Conservation (phyloP, 1,140 invertebrate species). For the Diploscapter pachys region DNA sequence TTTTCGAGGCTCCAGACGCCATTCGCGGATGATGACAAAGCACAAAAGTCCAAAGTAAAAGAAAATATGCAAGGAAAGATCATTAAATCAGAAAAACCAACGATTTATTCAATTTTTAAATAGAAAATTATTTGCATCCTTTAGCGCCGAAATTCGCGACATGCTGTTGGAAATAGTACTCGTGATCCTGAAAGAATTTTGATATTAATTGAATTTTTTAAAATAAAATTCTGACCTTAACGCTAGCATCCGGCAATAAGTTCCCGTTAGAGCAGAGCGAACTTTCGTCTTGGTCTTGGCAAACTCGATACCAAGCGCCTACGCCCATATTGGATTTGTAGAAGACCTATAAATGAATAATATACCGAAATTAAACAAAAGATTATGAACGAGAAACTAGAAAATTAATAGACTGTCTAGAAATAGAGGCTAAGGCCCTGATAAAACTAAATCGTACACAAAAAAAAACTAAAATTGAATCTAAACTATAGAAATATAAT, state of each 20-base stretch:
- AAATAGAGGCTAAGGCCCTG: too few relatives aligned
- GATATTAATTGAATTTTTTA: not conserved
- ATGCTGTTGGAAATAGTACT: not conserved
- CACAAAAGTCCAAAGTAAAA: not conserved
- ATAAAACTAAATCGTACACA: too few relatives aligned
- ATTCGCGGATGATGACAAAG: not conserved
- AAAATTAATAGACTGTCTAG: too few relatives aligned
- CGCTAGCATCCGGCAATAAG: not conserved
- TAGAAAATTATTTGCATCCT: slow-evolving; percentile 4
- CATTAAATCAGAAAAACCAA: not conserved
- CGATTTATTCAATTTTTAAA: slow-evolving; percentile 11
- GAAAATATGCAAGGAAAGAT: not conserved
- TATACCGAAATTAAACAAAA: too few relatives aligned
- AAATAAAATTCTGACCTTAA: not conserved
- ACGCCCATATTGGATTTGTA: not conserved
- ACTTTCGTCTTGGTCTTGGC: slow-evolving; percentile 3
- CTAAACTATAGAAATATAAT: too few relatives aligned
- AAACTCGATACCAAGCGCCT: not conserved
- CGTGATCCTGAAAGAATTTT: slow-evolving; percentile 1
- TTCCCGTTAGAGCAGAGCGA: not conserved
- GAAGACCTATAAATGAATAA: not conserved
- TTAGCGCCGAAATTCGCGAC: not conserved
- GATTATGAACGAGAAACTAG: too few relatives aligned
- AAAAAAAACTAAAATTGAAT: too few relatives aligned
- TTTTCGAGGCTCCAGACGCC: too few relatives aligned